Base-by-base conservation (phyloP, 2,888 invertebrate species). In the Phortica okadai region DNA sequence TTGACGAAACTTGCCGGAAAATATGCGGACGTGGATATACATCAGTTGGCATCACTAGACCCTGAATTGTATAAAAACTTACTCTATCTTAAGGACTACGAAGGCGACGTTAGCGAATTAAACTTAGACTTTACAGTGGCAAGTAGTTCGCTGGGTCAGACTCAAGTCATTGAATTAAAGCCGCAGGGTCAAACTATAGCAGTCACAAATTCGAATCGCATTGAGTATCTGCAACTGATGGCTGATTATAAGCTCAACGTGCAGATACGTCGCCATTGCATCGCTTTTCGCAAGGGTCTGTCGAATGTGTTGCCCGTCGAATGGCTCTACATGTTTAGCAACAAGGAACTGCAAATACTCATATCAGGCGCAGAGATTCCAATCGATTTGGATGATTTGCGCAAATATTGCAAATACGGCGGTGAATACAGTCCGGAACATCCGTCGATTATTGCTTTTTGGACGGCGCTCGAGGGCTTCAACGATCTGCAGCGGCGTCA, bases 201-300 rank as follows among this genome's bases (percentile, higher is more conserved):
- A 10, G 99, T 99, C 0, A 98, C 97, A 10, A 95, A 95, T 81
- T 94, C 95, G 82, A 99, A 99, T 93, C 94, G 97, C 79, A 96
- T 98, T 89, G 98, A 99, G 91, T 99, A 99, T 91, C 97, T 99
- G 83, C 98, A 99, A 91, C 92, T 97, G 81, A 96, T 99, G 92
- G 98, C 99, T 0, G 98, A 99, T 92, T 98, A 97, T 89, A 98
- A 98, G 92, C 93, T 99, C 74, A 99, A 99, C 92, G 95, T 94
- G 78, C 98, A 98, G 93, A 95, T 97, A 81, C 93, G 96, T 69
- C 93, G 95, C 8, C 98, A 98, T 88, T 97, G 97, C 87, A 93
- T 93, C 73, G 97, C 97, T 42, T 98, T 99, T 91, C 95, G 97
- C 75, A 94, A 96, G 83, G 99, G 99, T 0, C 93, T 99, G 76